Evolutionary conservation across 2,888 invertebrate species (phyloP), one percentile per base, ranked within the genome.

Genomic region (Euzetes globulus): DNA sequence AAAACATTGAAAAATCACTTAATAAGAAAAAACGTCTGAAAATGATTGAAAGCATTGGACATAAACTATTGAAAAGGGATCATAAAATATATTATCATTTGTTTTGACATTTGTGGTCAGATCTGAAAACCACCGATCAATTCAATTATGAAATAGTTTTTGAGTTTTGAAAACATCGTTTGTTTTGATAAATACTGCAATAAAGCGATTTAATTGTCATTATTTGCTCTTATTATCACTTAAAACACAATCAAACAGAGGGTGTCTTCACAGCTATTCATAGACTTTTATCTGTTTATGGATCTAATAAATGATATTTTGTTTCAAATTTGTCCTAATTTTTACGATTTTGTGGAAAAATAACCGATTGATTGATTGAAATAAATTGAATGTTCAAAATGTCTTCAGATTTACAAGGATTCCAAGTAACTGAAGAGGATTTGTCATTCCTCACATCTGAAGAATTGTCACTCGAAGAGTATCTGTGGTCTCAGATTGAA

Each of bases 401-500:
- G 63, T 63, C 33, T 63, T 5, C 25, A 22, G 63, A 63, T 17
- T 63, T 63, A 27, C 5, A 17, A 6, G 33, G 17, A n/a, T 63
- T 63, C 17, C 5, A n/a, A 6, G 11, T 63, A 17, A 63, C 5
- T 27, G 63, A 60, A 17, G 19, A 22, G 7, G 11, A 63, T 15
- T 33, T 63, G 13, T 63, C 63, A 9, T 63, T 63, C 19, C 37
- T 63, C 15, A 63, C 19, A 63, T 63, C 33, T 3, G 63, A 63
- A 29, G 63, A 63, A 4, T 11, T 63, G 33, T 63, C 63, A 33
- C 17, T 15, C 17, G 63, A 63, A 29, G 63, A 63, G 6, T 63
- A 63, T 33, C 33, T 63, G 6, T 63, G 63, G 63, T 29, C 63
- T 27, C 63, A 63, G 27, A 63, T 63, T 37, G 63, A 63, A 63